Conservation (phyloP, 2,888 invertebrate species). For the Norana najaformis region DNA sequence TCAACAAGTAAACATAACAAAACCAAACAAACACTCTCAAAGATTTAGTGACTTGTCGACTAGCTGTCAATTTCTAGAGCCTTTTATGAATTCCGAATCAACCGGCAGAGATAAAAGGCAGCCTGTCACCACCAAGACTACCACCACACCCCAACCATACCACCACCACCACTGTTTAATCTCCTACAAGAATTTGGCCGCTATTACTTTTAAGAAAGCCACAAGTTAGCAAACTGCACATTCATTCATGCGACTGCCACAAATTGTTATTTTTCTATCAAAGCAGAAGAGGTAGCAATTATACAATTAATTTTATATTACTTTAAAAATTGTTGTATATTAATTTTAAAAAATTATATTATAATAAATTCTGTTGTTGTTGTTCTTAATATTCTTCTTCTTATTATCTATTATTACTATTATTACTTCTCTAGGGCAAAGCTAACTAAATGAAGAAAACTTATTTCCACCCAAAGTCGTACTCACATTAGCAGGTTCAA, state of each 20-base stretch:
- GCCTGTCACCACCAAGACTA: background rate
- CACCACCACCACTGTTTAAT: background rate
- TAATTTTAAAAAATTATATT: too few relatives aligned
- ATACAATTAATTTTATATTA: too few relatives aligned
- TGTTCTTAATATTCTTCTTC: too few relatives aligned
- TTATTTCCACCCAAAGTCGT: too few relatives aligned
- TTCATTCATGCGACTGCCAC: background rate
- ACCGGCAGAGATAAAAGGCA: background rate
- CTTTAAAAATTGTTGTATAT: too few relatives aligned
- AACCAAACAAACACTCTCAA: background rate
- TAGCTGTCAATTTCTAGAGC: background rate
- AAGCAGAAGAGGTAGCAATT: too few relatives aligned
- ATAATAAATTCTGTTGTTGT: too few relatives aligned
- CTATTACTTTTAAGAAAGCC: background rate
- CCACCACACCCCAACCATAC: background rate
- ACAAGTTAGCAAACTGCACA: background rate
- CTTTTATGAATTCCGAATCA: background rate
- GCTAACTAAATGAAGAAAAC: too few relatives aligned
- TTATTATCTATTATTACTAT: too few relatives aligned
- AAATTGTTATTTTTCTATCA: background rate
- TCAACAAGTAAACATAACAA: background rate
- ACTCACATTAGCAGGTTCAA: too few relatives aligned
- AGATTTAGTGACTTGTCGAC: background rate
- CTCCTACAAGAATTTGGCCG: background rate
- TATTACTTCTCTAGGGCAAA: too few relatives aligned